Base-by-base conservation (phyloP, 2,113 vertebrate genomes). In the Bos javanicus region DNA sequence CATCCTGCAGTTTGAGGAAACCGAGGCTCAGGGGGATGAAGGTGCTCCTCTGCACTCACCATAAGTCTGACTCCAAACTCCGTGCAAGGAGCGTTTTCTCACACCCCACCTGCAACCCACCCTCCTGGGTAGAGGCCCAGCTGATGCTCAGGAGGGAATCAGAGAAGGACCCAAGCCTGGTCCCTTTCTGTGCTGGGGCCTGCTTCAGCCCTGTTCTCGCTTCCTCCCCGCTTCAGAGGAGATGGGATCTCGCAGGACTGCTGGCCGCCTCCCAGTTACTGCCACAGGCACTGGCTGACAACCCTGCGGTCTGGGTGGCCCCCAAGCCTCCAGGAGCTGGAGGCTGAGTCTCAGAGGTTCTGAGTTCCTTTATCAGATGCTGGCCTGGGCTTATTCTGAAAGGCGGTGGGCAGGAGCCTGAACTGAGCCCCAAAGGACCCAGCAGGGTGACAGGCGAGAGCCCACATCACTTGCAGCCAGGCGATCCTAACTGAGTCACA, bases 401-500 rank as follows among this genome's bases (percentile, higher is more conserved):
- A 76, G 60, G 39, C 67, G 25, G 9, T 2, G 3, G 74, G 28
- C 52, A 71, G 86, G 90, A 88, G 43, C 60, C 36, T 36, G 64
- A 87, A 46, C 14, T 0, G 3, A 93, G 78, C 26, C 86, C 78
- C 1, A 4, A 14, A 46, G 78, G 43, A 28, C 25, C 8, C 30
- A 26, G 56, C 52, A 33, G 48, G 23, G 7, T 26, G 30, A 23
- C 16, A 1, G 19, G 13, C 3, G 10, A 3, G 10, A 48, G 48
- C 13, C 21, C 33, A 7, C 13, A 4, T 80, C 62, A 1, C 54
- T 16, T 80, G 36, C 25, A 30, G 28, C 28, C 94, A 50, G 50
- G 25, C 3, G 1, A 0, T 0, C 26, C n/a, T 6, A 3, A 5
- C 8, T 9, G 0, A 23, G n/a, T 12, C 71, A 76, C 23, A 26